phyloP scores from a whole-genome alignment of 92 coral and sea anemone genomes.

The Palythoa caribaeorum region DNA sequence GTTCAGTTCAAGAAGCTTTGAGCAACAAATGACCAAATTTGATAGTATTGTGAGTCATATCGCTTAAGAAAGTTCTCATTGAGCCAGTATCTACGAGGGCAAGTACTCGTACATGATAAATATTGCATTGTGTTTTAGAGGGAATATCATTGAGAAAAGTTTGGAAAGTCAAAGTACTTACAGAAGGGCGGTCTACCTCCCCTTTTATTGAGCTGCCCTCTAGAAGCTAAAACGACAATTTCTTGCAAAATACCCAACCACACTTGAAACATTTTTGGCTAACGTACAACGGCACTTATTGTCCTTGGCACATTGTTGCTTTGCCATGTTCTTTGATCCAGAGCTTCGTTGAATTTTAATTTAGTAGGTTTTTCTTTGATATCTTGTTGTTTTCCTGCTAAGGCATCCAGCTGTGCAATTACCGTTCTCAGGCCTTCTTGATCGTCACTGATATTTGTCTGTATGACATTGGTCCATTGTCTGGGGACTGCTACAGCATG shows the following conservation, averaged over 20 bases:
- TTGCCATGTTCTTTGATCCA: neutral
- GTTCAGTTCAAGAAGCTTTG: conserved; percentile 23
- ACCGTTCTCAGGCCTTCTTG: neutral
- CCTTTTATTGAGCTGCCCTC: neutral
- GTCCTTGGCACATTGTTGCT: neutral
- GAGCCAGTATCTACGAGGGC: conserved; percentile 59
- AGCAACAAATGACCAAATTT: conserved; percentile 30
- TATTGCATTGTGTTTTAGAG: conserved; percentile 51
- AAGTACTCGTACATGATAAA: conserved; percentile 27
- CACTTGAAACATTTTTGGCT: conserved; percentile 27
- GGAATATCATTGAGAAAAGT: neutral
- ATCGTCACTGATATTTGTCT: neutral
- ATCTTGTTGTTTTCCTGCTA: conserved; percentile 37
- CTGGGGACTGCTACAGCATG: neutral
- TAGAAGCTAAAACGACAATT: neutral
- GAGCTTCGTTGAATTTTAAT: neutral
- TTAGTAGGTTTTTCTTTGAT: conserved; percentile 19
- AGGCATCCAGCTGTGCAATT: conserved; percentile 29
- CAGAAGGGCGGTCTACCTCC: conserved; percentile 2
- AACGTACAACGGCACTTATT: neutral
- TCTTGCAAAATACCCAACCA: conserved; percentile 40
- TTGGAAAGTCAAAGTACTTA: neutral
- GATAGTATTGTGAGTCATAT: neutral
- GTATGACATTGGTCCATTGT: neutral
- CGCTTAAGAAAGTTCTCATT: conserved; percentile 43